A percentile compares a stretch with the other conserved stretches of the same genome.
phyloP scores from a whole-genome alignment of 2,113 vertebrate species.

The Campylomormyrus numenius region DNA sequence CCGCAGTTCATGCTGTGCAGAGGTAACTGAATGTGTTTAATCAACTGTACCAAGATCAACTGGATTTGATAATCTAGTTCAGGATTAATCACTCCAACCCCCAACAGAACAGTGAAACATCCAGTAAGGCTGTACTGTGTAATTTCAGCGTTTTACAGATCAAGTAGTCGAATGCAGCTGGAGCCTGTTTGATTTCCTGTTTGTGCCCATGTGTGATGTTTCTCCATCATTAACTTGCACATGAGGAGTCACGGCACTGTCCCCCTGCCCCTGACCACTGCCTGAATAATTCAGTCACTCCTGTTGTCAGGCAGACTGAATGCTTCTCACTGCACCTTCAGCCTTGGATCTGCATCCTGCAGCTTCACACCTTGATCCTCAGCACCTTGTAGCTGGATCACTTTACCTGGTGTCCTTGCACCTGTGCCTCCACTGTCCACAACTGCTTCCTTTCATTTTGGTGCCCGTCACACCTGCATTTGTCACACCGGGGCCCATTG shows the following conservation, averaged over 20 bases:
- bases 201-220: not conserved
- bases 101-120: not conserved
- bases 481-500: not conserved
- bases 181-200: not conserved
- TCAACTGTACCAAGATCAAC: not conserved
- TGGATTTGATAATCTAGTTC: not conserved
- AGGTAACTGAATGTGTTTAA: not conserved
- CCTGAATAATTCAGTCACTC: constrained; percentile 58
- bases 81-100: not conserved
- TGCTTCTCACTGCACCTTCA: not conserved
- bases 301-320: not conserved
- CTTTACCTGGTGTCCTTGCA: not conserved
- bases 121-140: not conserved
- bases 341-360: not conserved
- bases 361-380: not conserved
- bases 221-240: constrained; percentile 11
- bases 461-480: not conserved
- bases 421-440: not conserved
- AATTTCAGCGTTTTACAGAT: not conserved
- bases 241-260: constrained; percentile 31
- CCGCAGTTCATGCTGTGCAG: not conserved
- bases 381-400: not conserved
- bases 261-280: constrained; percentile 4
- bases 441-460: not conserved
- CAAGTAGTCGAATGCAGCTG: not conserved